Base-by-base conservation (phyloP, 1,140 invertebrate genomes). In the Chionoecetes opilio region DNA sequence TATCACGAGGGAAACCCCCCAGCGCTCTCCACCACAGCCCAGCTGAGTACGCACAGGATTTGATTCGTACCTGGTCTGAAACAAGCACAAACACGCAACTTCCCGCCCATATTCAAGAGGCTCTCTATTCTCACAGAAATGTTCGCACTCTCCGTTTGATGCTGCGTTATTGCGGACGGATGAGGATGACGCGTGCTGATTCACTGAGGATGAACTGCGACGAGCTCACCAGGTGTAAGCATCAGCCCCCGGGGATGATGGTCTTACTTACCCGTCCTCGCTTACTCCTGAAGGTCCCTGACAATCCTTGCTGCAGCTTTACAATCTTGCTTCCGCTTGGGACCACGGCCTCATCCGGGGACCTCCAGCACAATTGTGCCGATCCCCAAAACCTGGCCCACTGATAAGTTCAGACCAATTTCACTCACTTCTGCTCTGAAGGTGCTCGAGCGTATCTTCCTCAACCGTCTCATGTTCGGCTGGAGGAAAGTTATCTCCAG, bases 221-320 rank as follows among this genome's bases (percentile, higher is more conserved):
- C 29, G 31, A 31, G 84, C 26, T 86, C 84, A 86, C 35, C 35
- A 32, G 84, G 14, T 26, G 84, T 86, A 29, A 35, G 29, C 84
- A 29, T 31, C 84, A 86, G 84, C 14, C 84, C 84, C 84, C 84
- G 84, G 84, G 17, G 84, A 86, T 86, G 31, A 86, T 32, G 31
- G 31, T 82, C 26, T 82, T 32, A 82, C 82, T 32, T 88, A 34
- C 86, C 35, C 26, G 11, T 34, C 86, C 35, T 35, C 86, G 35
- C 35, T 0, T 88, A 26, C 35, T 88, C 26, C 38, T 41, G 21
- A 2, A 31, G 41, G 35, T 90, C 88, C 0, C 88, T 35, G 21
- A 9, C 11, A 90, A 90, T 41, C 37, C 35, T 35, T 3, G 29
- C 35, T 89, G 26, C 87, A 38, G 41, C 29, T 89, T 6, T 88